Base-by-base conservation (phyloP, 92 coral and sea anemone genomes). In the Epizoanthus fatuus region DNA sequence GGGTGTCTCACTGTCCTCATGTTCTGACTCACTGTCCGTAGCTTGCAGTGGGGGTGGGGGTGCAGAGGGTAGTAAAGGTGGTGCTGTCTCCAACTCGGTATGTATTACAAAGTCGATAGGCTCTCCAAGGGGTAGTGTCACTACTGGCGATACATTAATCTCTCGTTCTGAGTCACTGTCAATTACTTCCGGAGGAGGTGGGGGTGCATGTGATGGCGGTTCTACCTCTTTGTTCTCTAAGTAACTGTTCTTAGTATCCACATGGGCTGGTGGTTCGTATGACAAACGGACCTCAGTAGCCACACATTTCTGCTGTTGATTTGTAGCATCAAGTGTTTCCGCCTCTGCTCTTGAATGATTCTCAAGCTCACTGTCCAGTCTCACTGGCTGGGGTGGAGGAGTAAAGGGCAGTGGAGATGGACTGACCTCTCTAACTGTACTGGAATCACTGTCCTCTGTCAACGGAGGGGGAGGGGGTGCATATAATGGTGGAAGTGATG, bases 41-140 rank as follows among this genome's bases (percentile, higher is more conserved):
- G 55, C 65, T 40, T 70, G 90, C 52, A 88, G 84, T 37, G 91
- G 90, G 55, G 93, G 86, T 15, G 76, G 76, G 29, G 81, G 81
- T n/a, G 67, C 67, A 3, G 67, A 12, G 45, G 81, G 47, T 38
- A 51, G 81, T n/a, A 57, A 57, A 10, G 81, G 81, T 75, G 81
- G 67, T 14, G 25, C 38, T 8, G 40, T 54, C 66, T 75, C 81
- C 42, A 19, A 44, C 55, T 44, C 59, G 59, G 69, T 22, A 17
- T 14, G 17, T 40, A 54, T 20, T 59, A 13, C 65, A 53, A 17
- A 47, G 25, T 5, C 17, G 37, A 11, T 9, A 13, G 37, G 11
- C 9, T 40, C 32, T 10, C 67, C 49, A 1, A 7, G 38, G 8
- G 70, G 53, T 75, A 11, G 45, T 7, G 56, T 40, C 62, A 19